Conservation (phyloP, 2,113 vertebrate genomes). For the Acrocephalus kingi region DNA sequence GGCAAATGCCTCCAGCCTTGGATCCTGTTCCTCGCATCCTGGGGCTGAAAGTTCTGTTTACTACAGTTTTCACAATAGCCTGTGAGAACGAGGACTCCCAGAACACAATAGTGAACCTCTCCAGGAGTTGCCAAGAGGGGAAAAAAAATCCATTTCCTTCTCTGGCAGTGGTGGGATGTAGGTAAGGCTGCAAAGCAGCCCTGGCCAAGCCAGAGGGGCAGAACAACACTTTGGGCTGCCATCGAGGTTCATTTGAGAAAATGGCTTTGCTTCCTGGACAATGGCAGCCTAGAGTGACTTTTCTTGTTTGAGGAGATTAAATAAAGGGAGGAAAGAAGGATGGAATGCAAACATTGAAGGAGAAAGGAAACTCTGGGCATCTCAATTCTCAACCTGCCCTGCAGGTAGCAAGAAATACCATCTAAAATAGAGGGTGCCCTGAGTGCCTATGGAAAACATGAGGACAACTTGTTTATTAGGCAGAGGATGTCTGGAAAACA, state of each 20-base stretch:
- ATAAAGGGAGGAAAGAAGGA: background rate
- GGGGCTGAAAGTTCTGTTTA: conserved; percentile 62
- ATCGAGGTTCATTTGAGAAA: background rate
- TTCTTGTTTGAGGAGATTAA: background rate
- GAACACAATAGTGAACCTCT: conserved; percentile 70
- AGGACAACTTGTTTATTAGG: background rate
- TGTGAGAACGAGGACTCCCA: conserved; percentile 45
- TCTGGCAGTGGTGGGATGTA: conserved; percentile 58
- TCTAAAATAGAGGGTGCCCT: background rate
- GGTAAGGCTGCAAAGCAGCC: conserved; percentile 51
- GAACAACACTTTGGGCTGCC: background rate
- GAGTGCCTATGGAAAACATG: background rate
- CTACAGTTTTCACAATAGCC: conserved; percentile 55
- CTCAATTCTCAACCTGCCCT: background rate
- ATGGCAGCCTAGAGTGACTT: background rate
- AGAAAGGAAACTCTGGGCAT: background rate
- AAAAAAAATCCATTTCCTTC: conserved; percentile 60
- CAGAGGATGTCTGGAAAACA: background rate
- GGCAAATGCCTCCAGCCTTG: conserved; percentile 44
- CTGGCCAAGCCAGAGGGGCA: conserved; percentile 18
- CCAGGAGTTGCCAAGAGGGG: conserved; percentile 61
- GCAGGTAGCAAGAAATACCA: background rate
- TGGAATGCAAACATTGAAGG: background rate
- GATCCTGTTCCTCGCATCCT: conserved; percentile 61
- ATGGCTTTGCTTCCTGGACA: background rate